A percentile compares a stretch with the other conserved stretches of the same genome.
Conservation (phyloP, 1,140 invertebrate species). For the Lordiphosa clarofinis region DNA sequence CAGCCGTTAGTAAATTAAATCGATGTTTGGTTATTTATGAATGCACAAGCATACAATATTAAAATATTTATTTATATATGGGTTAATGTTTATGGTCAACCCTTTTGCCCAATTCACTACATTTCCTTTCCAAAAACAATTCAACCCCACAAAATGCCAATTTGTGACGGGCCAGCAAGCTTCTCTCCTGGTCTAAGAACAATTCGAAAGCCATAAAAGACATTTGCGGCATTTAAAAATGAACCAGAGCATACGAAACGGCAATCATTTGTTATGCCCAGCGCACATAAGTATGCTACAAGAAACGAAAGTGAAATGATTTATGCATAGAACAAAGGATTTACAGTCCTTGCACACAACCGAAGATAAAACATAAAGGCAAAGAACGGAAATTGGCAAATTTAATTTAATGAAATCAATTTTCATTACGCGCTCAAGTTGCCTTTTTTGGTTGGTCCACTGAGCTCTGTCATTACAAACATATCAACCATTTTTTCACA, state of each 20-base stretch:
- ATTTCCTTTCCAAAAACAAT: slow-evolving; percentile 8
- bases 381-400: slow-evolving; percentile 28
- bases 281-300: slow-evolving; percentile 18
- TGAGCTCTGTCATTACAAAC: slow-evolving; percentile 33
- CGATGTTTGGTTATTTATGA: slow-evolving; percentile 29
- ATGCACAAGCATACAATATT: slow-evolving; percentile 15
- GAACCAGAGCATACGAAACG: neutral
- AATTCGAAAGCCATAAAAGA: slow-evolving; percentile 20
- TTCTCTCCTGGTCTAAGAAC: slow-evolving; percentile 11
- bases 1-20: slow-evolving; percentile 12
- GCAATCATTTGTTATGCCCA: slow-evolving; percentile 19
- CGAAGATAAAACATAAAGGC: neutral
- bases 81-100: slow-evolving; percentile 23
- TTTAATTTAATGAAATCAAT: slow-evolving; percentile 57
- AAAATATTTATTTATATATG: slow-evolving; percentile 11
- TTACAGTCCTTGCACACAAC: slow-evolving; percentile 6
- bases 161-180: slow-evolving; percentile 29
- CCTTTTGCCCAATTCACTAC: slow-evolving; percentile 35
- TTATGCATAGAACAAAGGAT: slow-evolving; percentile 26
- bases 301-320: slow-evolving; percentile 29
- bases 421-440: slow-evolving; percentile 54
- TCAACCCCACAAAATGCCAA: slow-evolving; percentile 18
- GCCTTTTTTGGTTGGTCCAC: slow-evolving; percentile 31
- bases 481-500: slow-evolving; percentile 15
- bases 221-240: slow-evolving; percentile 24